Conservation (phyloP, 2,888 invertebrate genomes). For the Eledone cirrhosa region DNA sequence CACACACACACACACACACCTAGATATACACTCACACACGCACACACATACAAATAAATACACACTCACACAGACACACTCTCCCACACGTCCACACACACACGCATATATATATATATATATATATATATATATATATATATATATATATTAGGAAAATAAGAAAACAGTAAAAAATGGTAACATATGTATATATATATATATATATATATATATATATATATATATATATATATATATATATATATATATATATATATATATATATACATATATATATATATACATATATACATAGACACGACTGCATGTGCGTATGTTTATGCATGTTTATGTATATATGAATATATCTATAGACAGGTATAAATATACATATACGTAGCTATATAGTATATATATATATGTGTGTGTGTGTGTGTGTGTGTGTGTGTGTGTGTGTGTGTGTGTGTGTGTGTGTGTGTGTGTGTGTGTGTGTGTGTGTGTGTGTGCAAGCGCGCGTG, state of each 20-base stretch:
- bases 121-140: background rate
- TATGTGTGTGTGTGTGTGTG: too few relatives aligned
- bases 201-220: slow-evolving; percentile 6
- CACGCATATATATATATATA: background rate
- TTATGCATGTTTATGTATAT: background rate
- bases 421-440: too few relatives aligned
- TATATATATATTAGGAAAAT: background rate
- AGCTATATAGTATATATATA: background rate
- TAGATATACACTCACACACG: too few relatives aligned
- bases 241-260: background rate
- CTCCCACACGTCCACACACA: background rate
- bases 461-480: too few relatives aligned
- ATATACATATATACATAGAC: slow-evolving; percentile 1
- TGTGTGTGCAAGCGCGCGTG: too few relatives aligned
- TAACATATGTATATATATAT: background rate
- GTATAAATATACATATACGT: background rate
- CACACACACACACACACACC: too few relatives aligned
- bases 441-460: too few relatives aligned
- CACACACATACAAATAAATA: background rate
- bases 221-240: background rate
- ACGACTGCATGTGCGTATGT: background rate
- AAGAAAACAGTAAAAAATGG: background rate
- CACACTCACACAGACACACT: background rate
- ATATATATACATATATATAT: slow-evolving; percentile 6
- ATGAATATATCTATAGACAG: background rate